Conservation (phyloP, 2,797 vertebrate genomes). For the Sparidentex hasta region DNA sequence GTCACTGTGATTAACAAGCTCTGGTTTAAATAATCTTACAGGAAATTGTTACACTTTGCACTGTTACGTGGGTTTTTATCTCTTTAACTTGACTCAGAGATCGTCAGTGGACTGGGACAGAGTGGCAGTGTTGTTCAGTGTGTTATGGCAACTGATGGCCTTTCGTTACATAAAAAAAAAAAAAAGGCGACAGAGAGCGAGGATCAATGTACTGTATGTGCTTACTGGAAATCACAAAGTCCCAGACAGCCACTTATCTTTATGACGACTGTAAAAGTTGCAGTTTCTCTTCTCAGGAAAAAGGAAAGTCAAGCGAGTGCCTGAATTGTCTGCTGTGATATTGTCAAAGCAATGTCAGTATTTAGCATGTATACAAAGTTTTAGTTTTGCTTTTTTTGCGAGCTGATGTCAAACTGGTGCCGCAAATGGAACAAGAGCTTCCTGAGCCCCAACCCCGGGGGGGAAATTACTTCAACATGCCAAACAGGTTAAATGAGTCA, state of each 20-base stretch:
- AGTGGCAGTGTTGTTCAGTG: background rate
- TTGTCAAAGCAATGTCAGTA: background rate
- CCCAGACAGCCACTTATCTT: slow-evolving; percentile 46
- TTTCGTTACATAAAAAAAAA: slow-evolving; percentile 5
- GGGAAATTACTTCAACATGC: background rate
- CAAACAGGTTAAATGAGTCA: slow-evolving; percentile 29
- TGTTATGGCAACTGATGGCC: slow-evolving; percentile 31
- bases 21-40: slow-evolving; percentile 10
- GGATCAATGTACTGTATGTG: slow-evolving; percentile 24
- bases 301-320: background rate
- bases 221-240: slow-evolving; percentile 10
- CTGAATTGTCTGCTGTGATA: background rate
- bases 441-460: slow-evolving; percentile 14
- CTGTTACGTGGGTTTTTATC: slow-evolving; percentile 6
- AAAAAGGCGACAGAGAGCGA: slow-evolving; percentile 8
- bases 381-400: slow-evolving; percentile 7
- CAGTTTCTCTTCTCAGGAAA: slow-evolving; percentile 48
- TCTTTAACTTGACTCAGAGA: slow-evolving; percentile 15
- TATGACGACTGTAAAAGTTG: slow-evolving; percentile 55
- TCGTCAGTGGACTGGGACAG: background rate
- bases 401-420: background rate
- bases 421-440: background rate
- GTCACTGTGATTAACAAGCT: slow-evolving; percentile 4
- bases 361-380: background rate
- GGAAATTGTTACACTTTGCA: background rate